Percentiles rank a stretch among this genome's conserved stretches.
phyloP scores from a whole-genome alignment of 2,113 vertebrate genomes.

The Fukomys damarensis region DNA sequence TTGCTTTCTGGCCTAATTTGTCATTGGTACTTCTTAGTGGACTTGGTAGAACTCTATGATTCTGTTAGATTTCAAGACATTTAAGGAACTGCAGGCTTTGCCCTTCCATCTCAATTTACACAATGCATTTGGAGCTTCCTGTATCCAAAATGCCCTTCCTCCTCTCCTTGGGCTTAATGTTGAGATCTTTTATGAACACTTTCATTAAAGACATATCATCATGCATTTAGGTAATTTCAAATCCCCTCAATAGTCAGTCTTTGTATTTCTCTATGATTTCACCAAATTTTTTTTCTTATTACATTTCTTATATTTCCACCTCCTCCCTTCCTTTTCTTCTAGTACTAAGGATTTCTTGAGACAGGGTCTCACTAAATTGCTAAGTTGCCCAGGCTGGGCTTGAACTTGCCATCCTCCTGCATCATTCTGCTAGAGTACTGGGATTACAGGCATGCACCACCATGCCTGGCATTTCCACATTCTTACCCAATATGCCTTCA shows the following conservation, averaged over 20 bases:
- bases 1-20: not conserved
- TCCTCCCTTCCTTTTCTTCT: not conserved
- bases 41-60: not conserved
- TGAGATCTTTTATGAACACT: not conserved
- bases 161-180: not conserved
- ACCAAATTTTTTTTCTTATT: not conserved
- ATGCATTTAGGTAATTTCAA: not conserved
- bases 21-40: not conserved
- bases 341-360: not conserved
- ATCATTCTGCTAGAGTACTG: not conserved
- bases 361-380: too few species aligned
- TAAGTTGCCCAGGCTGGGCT: not conserved
- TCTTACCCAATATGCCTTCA: not conserved
- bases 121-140: not conserved
- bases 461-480: not conserved
- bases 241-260: not conserved
- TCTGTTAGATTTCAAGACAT: not conserved
- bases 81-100: not conserved
- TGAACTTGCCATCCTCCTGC: not conserved
- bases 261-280: not conserved
- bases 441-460: not conserved
- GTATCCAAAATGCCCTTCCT: not conserved
- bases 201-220: not conserved
- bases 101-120: not conserved
- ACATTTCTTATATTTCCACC: not conserved